phyloP scores from a whole-genome alignment of 2,797 vertebrate species.

The Spea hammondii region DNA sequence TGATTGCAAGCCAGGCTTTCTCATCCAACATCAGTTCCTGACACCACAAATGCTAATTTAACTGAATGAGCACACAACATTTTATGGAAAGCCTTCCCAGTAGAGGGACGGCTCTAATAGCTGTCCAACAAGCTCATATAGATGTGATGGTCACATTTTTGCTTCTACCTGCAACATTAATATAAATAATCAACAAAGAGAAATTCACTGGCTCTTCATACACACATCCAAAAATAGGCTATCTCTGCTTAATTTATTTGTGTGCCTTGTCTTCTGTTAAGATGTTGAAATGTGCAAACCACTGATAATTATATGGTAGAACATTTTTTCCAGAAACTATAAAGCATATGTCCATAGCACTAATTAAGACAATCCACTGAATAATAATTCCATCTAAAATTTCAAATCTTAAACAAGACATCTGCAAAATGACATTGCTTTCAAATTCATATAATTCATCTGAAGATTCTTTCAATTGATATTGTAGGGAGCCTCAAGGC shows the following conservation, averaged over 20 bases:
- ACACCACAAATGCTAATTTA: too few relatives aligned
- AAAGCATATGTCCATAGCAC: slow-evolving; percentile 22
- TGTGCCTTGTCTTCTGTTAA: not conserved
- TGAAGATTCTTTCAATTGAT: slow-evolving; percentile 3
- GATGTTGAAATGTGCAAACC: slow-evolving; percentile 10
- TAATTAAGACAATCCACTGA: slow-evolving; percentile 26
- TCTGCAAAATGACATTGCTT: slow-evolving; percentile 24
- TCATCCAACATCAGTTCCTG: too few relatives aligned
- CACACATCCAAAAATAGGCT: not conserved
- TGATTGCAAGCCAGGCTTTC: too few relatives aligned
- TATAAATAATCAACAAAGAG: not conserved
- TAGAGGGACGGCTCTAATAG: too few relatives aligned
- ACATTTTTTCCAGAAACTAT: slow-evolving; percentile 20
- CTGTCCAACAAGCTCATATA: too few relatives aligned
- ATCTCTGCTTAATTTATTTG: slow-evolving; percentile 9
- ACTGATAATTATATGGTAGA: slow-evolving; percentile 25
- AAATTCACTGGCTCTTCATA: not conserved
- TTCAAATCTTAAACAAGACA: slow-evolving; percentile 14
- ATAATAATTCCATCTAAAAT: slow-evolving; percentile 28
- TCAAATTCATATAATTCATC: slow-evolving; percentile 14
- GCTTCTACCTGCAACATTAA: not conserved
- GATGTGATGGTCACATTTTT: not conserved
- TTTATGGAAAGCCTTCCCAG: too few relatives aligned
- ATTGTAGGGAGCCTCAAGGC: slow-evolving; percentile 1
- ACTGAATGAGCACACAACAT: too few relatives aligned